Conservation (phyloP, 1,140 invertebrate species). For the Nasonia giraulti region DNA sequence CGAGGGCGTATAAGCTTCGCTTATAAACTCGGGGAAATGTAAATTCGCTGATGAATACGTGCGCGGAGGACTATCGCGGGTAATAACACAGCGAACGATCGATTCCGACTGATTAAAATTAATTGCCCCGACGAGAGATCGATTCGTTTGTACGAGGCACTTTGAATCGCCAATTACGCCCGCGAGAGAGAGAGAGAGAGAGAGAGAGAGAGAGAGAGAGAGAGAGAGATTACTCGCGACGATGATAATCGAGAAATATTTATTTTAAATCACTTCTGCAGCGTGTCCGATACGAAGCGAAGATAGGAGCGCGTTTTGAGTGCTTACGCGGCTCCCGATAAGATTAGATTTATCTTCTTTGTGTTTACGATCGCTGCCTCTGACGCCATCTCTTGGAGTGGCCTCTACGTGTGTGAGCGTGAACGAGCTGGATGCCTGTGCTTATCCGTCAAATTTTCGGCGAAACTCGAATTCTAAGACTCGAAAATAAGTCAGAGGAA, state of each 20-base stretch:
- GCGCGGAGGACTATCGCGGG: no score
- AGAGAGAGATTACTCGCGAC: no score
- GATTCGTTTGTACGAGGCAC: neutral
- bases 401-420: neutral
- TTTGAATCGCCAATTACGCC: neutral
- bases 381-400: slow-evolving; percentile 42
- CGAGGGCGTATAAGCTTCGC: neutral
- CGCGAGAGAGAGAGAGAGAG: neutral
- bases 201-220: no score
- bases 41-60: no score
- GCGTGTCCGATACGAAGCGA: neutral
- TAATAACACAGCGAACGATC: no score
- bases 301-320: neutral
- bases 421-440: no score
- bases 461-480: no score
- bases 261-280: slow-evolving; percentile 16
- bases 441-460: no score
- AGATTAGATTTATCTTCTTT: slow-evolving; percentile 28
- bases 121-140: neutral
- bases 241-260: slow-evolving; percentile 7
- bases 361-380: slow-evolving; percentile 11
- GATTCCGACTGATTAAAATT: neutral
- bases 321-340: neutral
- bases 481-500: no score
- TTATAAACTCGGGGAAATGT: neutral